Base-by-base conservation (phyloP, 2,797 vertebrate species). In the Nasua narica region DNA sequence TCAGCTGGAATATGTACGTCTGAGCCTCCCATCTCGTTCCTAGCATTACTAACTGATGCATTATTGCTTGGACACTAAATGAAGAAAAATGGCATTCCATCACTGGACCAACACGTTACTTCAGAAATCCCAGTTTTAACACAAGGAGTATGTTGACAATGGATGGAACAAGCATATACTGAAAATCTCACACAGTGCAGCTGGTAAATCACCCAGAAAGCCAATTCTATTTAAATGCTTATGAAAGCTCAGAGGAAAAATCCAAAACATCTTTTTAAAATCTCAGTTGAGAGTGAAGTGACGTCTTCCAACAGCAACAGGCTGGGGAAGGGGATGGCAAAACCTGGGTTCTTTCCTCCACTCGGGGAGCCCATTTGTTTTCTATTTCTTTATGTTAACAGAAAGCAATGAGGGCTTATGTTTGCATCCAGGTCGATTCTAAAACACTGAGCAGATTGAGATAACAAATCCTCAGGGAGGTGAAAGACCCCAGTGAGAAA, bases 261-360 rank as follows among this genome's bases (percentile, higher is more conserved):
- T 58, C 16, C 95, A 96, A 91, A 95, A 93, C 95, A 97, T 21
- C 48, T 52, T 78, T 78, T 8, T 81, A 95, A 93, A 90, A 67
- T 72, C 50, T 77, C 37, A 96, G 29, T 69, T 96, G 67, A 90
- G 72, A 67, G n/a, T 93, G 65, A 97, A 98, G 96, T 94, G 56
- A 2, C 12, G 37, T 58, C 70, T 92, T 84, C 56, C 93, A 96
- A 52, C 67, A 96, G 12, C 43, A 92, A 95, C 37, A 94, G 87
- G 32, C 67, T 97, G 37, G 18, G 78, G 62, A 74, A 65, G 27
- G 85, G 87, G 37, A 12, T 67, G 46, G 37, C 77, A 97, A 93
- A 97, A 9, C 29, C 82, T 52, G n/a, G 62, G 18, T 69, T 52
- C 56, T 97, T 92, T 50, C n/a, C 52, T 92, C 18, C 5, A 76